A percentile compares a stretch with the other conserved stretches of the same genome.
Evolutionary conservation across 2,113 vertebrate species (phyloP).

Genomic region (Amblyopsis rosae): DNA sequence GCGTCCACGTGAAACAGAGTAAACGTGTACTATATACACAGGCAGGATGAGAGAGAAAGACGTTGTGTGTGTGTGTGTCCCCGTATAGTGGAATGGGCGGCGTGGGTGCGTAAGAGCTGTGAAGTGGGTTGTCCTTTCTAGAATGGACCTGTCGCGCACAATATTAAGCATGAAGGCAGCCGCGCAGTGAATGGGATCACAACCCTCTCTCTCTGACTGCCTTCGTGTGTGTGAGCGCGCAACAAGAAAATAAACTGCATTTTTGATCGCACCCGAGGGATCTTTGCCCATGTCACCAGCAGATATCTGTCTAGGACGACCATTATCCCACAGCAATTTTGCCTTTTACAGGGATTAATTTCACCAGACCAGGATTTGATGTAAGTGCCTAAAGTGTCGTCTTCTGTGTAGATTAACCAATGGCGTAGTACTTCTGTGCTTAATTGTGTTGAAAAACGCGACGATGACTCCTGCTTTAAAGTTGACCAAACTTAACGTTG

Average conservation of each 20-base stretch:
- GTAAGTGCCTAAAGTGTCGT: slow-evolving; percentile 71
- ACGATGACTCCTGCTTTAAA: slow-evolving; percentile 12
- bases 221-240: slow-evolving; percentile 71
- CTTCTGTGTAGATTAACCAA: background rate
- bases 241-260: slow-evolving; percentile 44
- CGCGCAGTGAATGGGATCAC: slow-evolving; percentile 17
- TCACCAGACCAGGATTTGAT: slow-evolving; percentile 68
- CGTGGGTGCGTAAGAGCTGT: slow-evolving; percentile 11
- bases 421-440: background rate
- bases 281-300: slow-evolving; percentile 79
- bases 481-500: background rate
- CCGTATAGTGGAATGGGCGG: background rate
- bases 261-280: slow-evolving; percentile 48
- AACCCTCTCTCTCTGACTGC: slow-evolving; percentile 51
- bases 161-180: slow-evolving; percentile 76
- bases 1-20: slow-evolving; percentile 9
- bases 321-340: slow-evolving; percentile 56
- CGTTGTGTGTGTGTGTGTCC: background rate
- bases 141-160: slow-evolving; percentile 73
- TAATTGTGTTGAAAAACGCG: too few species aligned
- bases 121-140: slow-evolving; percentile 67
- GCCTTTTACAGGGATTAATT: slow-evolving; percentile 78
- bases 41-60: slow-evolving; percentile 11
- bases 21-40: slow-evolving; percentile 16
- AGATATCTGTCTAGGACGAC: slow-evolving; percentile 62